Conservation (phyloP, 2,113 vertebrate genomes). For the Caretta caretta region DNA sequence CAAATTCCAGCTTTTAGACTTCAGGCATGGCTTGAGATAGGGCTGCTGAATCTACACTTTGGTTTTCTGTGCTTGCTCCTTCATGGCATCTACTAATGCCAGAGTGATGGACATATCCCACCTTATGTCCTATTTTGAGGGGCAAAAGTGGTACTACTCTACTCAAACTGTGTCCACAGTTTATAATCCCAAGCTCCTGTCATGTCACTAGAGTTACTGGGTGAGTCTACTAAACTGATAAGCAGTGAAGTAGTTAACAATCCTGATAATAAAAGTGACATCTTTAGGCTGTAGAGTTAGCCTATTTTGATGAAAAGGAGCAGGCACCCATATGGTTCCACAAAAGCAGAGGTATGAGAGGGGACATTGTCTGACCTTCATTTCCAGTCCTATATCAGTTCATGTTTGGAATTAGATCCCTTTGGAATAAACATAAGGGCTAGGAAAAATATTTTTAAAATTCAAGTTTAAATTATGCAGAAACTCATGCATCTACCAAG, state of each 20-base stretch:
- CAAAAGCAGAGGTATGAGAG: fast-evolving
- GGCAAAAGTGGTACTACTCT: neutral
- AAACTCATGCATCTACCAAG: neutral
- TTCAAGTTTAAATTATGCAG: neutral
- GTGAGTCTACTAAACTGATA: neutral
- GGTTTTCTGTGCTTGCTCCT: neutral
- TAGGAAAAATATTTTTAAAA: neutral
- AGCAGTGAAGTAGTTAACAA: neutral
- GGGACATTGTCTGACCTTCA: neutral
- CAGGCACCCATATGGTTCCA: neutral
- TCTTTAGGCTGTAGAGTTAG: neutral
- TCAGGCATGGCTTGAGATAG: neutral
- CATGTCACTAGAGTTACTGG: neutral
- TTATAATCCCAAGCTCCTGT: neutral
- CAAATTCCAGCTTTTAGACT: neutral
- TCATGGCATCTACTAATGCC: neutral
- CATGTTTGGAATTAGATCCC: neutral
- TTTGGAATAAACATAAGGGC: neutral
- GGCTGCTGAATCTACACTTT: neutral
- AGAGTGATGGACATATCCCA: neutral
- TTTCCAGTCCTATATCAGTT: neutral
- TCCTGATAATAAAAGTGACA: neutral
- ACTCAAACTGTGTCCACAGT: neutral
- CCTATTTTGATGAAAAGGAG: neutral
- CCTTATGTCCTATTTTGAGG: neutral